phyloP scores from a whole-genome alignment of 1,140 invertebrate species.

The Philopotamus ludificatus region DNA sequence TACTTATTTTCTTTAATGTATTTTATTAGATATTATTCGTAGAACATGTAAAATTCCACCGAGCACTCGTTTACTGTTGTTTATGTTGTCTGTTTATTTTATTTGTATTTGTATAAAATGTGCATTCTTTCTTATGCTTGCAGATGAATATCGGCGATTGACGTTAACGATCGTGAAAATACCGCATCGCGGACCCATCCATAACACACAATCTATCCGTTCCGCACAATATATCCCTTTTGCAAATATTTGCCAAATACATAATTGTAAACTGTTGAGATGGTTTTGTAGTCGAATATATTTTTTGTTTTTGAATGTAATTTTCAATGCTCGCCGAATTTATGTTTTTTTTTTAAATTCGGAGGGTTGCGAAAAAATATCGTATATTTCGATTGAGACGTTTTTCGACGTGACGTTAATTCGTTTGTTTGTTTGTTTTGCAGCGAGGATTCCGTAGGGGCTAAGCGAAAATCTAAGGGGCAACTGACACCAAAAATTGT shows the following conservation, averaged over 20 bases:
- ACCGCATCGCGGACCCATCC: no score
- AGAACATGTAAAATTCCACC: constrained; percentile 18
- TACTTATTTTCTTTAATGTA: no score
- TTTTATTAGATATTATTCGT: no score
- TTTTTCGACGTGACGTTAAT: not conserved
- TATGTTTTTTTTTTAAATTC: not conserved
- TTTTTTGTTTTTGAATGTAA: not conserved
- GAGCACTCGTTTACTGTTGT: not conserved
- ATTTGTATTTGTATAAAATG: constrained; percentile 33
- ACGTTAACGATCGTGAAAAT: not conserved
- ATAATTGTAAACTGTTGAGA: constrained; percentile 20
- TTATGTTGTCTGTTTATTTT: not conserved
- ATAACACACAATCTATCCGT: no score
- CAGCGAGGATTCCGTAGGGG: constrained; percentile 4
- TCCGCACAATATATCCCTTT: constrained; percentile 5
- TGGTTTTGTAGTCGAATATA: not conserved
- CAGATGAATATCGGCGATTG: constrained; percentile 37
- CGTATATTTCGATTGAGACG: not conserved
- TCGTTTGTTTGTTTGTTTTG: constrained; percentile 5
- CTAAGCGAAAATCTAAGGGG: constrained; percentile 24
- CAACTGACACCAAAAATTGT: constrained; percentile 14
- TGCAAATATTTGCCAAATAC: constrained; percentile 26
- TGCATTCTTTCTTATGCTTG: constrained; percentile 40
- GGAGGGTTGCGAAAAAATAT: not conserved
- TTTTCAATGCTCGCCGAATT: not conserved